Conservation (phyloP, 2,888 invertebrate genomes). For the Rhopalosiphum nymphaeae region DNA sequence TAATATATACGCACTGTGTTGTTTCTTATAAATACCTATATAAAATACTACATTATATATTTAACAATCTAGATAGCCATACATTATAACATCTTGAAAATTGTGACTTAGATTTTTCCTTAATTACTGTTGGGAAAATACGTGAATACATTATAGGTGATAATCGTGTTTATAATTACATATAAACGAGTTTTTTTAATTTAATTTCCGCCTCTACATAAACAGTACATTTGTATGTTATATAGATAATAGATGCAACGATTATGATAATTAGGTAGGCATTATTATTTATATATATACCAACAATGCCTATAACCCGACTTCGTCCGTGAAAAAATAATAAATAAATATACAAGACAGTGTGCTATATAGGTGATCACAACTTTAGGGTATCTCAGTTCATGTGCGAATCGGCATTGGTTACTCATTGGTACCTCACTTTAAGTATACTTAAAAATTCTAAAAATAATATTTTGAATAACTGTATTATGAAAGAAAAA, state of each 20-base stretch:
- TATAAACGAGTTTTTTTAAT: background rate
- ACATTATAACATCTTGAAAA: background rate
- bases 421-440: background rate
- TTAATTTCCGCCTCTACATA: background rate
- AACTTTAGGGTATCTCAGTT: background rate
- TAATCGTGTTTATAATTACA: conserved; percentile 6
- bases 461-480: no score
- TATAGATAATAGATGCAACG: background rate
- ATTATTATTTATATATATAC: background rate
- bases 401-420: background rate
- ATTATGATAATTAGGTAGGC: background rate
- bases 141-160: background rate
- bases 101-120: background rate
- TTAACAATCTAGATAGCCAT: background rate
- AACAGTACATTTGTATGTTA: background rate
- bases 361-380: background rate
- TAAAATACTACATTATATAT: background rate
- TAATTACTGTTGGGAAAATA: conserved; percentile 15
- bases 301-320: background rate
- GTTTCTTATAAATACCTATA: background rate
- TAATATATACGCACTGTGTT: background rate
- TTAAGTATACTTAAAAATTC: no score
- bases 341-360: background rate
- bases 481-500: no score
- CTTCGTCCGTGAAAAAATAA: background rate